These are phyloP conservation scores for Drosophila dives DNA, from an alignment of 2,888 invertebrate species.

Conservation along the genomic window DNA sequence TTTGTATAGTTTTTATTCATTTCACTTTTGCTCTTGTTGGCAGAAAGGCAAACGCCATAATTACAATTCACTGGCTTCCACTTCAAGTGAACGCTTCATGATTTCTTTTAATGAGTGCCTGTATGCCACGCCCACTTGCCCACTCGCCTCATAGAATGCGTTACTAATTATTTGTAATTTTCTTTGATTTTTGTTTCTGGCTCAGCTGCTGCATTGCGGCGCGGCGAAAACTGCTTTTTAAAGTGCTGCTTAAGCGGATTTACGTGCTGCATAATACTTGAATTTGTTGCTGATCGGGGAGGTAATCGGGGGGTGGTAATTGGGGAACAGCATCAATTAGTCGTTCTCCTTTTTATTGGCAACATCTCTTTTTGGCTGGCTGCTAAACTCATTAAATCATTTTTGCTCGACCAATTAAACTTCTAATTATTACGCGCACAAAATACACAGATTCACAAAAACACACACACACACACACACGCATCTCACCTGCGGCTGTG, in stretches of 20 bases:
- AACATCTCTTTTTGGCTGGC: conserved; percentile 18
- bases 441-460: conserved; percentile 8
- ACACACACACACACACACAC: conserved; percentile 3
- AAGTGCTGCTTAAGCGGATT: conserved; percentile 64
- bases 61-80: conserved; percentile 51
- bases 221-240: conserved; percentile 26
- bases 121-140: conserved; percentile 24
- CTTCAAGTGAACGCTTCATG: conserved; percentile 34
- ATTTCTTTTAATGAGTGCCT: conserved; percentile 64
- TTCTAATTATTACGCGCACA: conserved; percentile 56
- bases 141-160: conserved; percentile 32
- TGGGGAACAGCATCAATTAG: conserved; percentile 20
- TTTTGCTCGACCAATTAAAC: conserved; percentile 67
- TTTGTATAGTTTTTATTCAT: neutral
- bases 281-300: conserved; percentile 23
- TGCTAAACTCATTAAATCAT: conserved; percentile 53
- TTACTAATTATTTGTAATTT: conserved; percentile 75
- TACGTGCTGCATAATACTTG: conserved; percentile 60
- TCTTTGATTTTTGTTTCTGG: conserved; percentile 59
- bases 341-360: neutral
- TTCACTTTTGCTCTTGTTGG: neutral
- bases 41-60: conserved; percentile 53
- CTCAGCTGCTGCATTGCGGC: neutral
- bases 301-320: neutral
- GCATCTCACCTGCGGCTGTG: conserved; percentile 47